A percentile compares a stretch with the other conserved stretches of the same genome.
Conservation (phyloP, 2,888 invertebrate genomes). For the Chloromyia formosa region DNA sequence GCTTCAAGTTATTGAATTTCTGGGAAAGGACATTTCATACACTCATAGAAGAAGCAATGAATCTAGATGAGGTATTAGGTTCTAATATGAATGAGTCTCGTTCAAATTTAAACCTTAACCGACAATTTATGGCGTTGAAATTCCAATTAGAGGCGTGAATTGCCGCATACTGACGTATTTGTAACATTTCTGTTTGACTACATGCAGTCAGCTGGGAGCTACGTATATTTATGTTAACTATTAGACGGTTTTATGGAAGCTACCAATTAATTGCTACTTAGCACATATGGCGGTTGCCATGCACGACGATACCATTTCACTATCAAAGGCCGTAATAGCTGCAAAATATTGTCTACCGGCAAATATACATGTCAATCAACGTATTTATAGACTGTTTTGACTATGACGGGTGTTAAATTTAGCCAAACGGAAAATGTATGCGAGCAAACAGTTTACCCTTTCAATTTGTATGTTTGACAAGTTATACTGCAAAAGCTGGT, state of each 20-base stretch:
- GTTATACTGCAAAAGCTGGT: too few species aligned
- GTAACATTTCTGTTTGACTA: background rate
- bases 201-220: background rate
- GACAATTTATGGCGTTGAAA: background rate
- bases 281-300: background rate
- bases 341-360: background rate
- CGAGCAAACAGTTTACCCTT: too few species aligned
- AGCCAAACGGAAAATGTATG: background rate
- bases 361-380: constrained; percentile 1
- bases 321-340: too few species aligned
- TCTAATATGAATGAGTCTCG: too few species aligned
- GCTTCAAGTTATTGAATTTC: too few species aligned
- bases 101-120: background rate
- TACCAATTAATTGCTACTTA: background rate
- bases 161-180: background rate
- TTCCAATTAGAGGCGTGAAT: background rate
- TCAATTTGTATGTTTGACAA: too few species aligned
- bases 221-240: background rate
- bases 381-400: background rate
- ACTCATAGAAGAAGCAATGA: too few species aligned
- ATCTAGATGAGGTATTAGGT: too few species aligned
- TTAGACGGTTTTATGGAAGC: background rate
- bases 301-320: too few species aligned
- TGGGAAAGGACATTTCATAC: too few species aligned
- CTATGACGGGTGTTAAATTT: background rate